phyloP scores from a whole-genome alignment of 2,113 vertebrate species.

The Romanogobio albipinnatus region DNA sequence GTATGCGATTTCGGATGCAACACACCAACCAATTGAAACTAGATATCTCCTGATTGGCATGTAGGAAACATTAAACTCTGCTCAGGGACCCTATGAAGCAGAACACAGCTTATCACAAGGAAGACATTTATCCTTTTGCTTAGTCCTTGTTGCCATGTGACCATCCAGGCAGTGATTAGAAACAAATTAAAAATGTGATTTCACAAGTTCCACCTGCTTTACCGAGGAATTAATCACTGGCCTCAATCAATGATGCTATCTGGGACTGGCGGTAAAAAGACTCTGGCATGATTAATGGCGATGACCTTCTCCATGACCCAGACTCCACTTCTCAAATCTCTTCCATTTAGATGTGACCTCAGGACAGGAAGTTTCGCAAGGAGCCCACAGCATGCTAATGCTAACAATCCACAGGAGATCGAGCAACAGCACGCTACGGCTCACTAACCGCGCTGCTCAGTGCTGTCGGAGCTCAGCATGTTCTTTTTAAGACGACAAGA shows the following conservation, averaged over 20 bases:
- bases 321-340: conserved; percentile 73
- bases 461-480: conserved; percentile 16
- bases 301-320: conserved; percentile 75
- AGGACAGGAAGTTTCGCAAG: conserved; percentile 53
- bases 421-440: not conserved
- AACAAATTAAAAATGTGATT: conserved; percentile 74
- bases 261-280: conserved; percentile 68
- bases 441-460: conserved; percentile 25
- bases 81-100: not conserved
- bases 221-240: conserved; percentile 75
- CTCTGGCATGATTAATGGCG: conserved; percentile 79
- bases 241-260: conserved; percentile 78
- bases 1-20: too few species aligned
- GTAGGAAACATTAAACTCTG: not conserved
- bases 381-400: conserved; percentile 66
- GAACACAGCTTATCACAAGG: conserved; percentile 47
- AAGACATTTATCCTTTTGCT: conserved; percentile 67
- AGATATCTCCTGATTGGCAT: not conserved
- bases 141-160: conserved; percentile 60
- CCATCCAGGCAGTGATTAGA: conserved; percentile 76
- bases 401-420: conserved; percentile 1
- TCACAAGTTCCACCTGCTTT: conserved; percentile 66
- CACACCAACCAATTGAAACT: not conserved
- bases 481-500: not conserved
- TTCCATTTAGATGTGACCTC: conserved; percentile 75